Base-by-base conservation (phyloP, 2,113 vertebrate species). In the Strigops habroptila region DNA sequence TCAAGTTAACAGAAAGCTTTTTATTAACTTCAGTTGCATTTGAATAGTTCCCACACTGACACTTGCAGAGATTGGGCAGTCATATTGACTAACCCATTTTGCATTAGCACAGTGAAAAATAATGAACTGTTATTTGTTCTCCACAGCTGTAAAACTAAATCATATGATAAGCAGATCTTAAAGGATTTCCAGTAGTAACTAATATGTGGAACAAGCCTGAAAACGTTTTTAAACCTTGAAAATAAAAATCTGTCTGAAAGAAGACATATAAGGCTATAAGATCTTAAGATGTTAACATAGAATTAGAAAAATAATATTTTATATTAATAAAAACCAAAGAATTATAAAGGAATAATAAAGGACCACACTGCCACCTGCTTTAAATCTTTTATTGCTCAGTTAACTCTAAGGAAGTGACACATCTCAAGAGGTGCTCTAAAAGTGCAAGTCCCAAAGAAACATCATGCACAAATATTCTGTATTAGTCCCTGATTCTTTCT, bases 341-440 rank as follows among this genome's bases (percentile, higher is more conserved):
- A 46, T 51, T 76, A 30, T 21, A 64, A 71, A 52, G 7, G 62
- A 77, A 82, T 57, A 23, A 59, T 33, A 43, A 64, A 81, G 7
- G 7, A 27, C 8, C 4, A 7, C 1, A 2, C 1, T 0, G 1
- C 5, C 10, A 48, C 4, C 6, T 78, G 9, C 28, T 88, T 71
- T 74, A 24, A 60, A 30, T 33, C 22, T 52, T 57, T 52, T 70
- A 48, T 78, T 74, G 4, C 16, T 86, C 21, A 18, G 6, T 67
- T 91, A 84, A 52, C 41, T 25, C 25, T 49, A 63, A 14, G 21
- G 43, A 82, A 73, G 5, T 30, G 53, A 46, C 14, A 18, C 15
- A 49, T 17, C 12, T n/a, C 39, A 82, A 55, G 11, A 64, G 9
- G 33, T 82, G 11, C 2, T 51, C 14, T 93, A 18, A 75, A 91